phyloP scores from a whole-genome alignment of 2,888 invertebrate genomes.

The Pemphredon lugubris region DNA sequence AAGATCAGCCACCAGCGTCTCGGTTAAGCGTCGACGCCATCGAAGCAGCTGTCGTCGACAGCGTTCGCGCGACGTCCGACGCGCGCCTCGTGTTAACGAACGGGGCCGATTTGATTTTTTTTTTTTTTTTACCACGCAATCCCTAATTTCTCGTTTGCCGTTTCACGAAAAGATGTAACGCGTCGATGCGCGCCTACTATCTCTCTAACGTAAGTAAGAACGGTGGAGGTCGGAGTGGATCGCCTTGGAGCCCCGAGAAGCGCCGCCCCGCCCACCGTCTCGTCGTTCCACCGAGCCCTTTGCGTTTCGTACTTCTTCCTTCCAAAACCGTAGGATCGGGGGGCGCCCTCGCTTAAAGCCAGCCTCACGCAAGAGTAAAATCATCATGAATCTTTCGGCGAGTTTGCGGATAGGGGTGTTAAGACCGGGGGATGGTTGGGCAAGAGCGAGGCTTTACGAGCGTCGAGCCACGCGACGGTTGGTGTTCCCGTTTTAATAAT shows the following conservation, averaged over 20 bases:
- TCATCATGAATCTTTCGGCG: constrained; percentile 1
- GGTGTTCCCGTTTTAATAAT: not conserved
- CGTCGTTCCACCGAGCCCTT: constrained; percentile 77
- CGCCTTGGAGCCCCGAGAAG: constrained; percentile 81
- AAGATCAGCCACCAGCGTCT: constrained; percentile 44
- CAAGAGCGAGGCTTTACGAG: not conserved
- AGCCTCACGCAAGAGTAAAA: constrained; percentile 45
- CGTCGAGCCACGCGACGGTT: not conserved
- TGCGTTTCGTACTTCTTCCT: constrained; percentile 74
- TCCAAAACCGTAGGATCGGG: constrained; percentile 66
- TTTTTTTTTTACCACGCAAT: constrained; percentile 40
- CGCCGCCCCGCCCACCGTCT: constrained; percentile 81
- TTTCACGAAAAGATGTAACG: constrained; percentile 76
- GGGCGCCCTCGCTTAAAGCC: constrained; percentile 57
- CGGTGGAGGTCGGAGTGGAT: constrained; percentile 80
- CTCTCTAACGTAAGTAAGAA: constrained; percentile 74
- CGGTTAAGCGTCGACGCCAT: constrained; percentile 58
- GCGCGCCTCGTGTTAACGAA: constrained; percentile 7
- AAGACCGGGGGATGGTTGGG: not conserved
- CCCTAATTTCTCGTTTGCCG: constrained; percentile 69
- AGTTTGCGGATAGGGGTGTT: constrained; percentile 2
- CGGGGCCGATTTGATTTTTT: constrained; percentile 1
- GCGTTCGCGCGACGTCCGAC: constrained; percentile 24
- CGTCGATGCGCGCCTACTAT: constrained; percentile 76
- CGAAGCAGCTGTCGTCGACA: constrained; percentile 54